Evolutionary conservation across 2,797 vertebrate species (phyloP).

Genomic region (Polyboroides typus): DNA sequence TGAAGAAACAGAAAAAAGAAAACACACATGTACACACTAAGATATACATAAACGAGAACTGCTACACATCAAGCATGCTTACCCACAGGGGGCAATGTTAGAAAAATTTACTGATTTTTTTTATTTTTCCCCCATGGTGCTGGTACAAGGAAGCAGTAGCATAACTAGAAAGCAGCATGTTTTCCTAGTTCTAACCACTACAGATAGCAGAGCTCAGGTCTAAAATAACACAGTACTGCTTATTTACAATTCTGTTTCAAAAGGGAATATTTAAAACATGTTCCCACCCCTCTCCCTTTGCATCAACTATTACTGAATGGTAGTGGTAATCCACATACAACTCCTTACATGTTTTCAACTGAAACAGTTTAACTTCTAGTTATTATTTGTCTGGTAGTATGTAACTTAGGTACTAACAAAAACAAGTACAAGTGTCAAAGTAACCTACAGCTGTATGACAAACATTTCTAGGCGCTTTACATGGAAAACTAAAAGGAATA

Average conservation of each 20-base stretch:
- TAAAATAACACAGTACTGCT: constrained; percentile 66
- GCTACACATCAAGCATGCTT: constrained; percentile 71
- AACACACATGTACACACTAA: constrained; percentile 49
- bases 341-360: constrained; percentile 46
- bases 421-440: neutral
- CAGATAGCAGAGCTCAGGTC: constrained; percentile 63
- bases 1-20: constrained; percentile 51
- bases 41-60: constrained; percentile 59
- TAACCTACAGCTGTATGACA: constrained; percentile 10
- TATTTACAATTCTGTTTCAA: constrained; percentile 72
- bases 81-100: constrained; percentile 49
- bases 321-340: constrained; percentile 57
- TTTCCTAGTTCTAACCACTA: constrained; percentile 71
- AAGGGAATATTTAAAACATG: constrained; percentile 65
- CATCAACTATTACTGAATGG: constrained; percentile 34
- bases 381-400: constrained; percentile 18
- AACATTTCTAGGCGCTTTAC: constrained; percentile 1
- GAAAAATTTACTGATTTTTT: constrained; percentile 52
- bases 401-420: neutral
- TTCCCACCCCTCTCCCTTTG: constrained; percentile 58
- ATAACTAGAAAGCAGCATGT: constrained; percentile 71
- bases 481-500: constrained; percentile 44
- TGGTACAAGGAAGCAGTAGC: constrained; percentile 70
- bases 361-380: constrained; percentile 55
- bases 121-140: constrained; percentile 24